Base-by-base conservation (phyloP, 1,140 invertebrate genomes). In the Eumeta japonica region DNA sequence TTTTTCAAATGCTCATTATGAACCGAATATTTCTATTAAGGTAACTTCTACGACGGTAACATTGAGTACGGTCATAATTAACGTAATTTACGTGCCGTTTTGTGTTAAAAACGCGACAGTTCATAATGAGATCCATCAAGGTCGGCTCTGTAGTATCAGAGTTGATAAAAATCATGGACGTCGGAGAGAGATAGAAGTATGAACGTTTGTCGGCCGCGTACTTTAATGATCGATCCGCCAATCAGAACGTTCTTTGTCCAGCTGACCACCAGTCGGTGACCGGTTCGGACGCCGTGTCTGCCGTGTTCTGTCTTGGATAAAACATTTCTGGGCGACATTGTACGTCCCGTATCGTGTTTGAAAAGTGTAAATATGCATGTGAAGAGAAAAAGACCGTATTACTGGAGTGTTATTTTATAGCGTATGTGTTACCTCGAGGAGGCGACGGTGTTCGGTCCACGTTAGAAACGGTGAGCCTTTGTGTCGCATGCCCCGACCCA, bases 301-400 rank as follows among this genome's bases (percentile, higher is more conserved):
- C 62, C 63, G 57, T 58, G 52, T 56, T 52, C 49, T 50, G 48
- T 35, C 39, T 28, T 46, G 11, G 9, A 24, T 24, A 24, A 24
- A 24, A 7, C n/a, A 18, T 37, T 43, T 58, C 59, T 64, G 55
- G 65, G 62, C 56, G 45, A 59, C 58, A 47, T 65, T 63, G 41
- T 55, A 54, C 53, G 56, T 68, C 58, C 57, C 46, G 45, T n/a
- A 62, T 56, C 52, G 51, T 37, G 45, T 55, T 45, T 61, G 52
- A 52, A 62, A 46, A 61, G 65, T 70, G 62, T 66, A 73, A 70
- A 68, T 70, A 73, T 73, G 68, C 63, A 67, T 73, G 62, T 64
- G 54, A 70, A 67, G 58, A 66, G 68, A 66, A 73, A 66, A 73
- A 64, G 63, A 63, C 54, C 70, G 59, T 57, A 65, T 58, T 62